phyloP scores from a whole-genome alignment of 2,113 vertebrate genomes.

The Paramisgurnus dabryanus region DNA sequence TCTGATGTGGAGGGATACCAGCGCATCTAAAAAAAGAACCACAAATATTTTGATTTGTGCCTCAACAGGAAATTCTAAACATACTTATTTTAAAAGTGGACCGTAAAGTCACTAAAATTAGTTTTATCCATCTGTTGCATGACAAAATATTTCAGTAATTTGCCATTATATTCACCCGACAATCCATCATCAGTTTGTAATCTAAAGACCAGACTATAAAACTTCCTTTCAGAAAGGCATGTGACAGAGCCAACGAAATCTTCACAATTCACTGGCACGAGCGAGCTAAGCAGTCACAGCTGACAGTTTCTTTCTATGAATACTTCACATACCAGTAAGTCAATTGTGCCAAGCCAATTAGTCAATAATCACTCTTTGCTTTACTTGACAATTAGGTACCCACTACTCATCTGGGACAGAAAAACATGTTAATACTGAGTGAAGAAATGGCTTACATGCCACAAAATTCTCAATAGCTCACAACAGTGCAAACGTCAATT shows the following conservation, averaged over 20 bases:
- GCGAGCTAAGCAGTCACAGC: background rate
- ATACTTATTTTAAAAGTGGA: no score
- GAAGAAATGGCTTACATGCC: background rate
- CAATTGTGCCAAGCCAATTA: background rate
- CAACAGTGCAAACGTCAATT: no score
- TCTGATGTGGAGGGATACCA: constrained; percentile 94
- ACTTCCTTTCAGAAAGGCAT: background rate
- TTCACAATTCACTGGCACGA: constrained; percentile 11
- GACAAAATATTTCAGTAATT: background rate
- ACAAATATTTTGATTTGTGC: background rate
- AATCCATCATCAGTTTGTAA: constrained; percentile 42
- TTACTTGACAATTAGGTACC: background rate
- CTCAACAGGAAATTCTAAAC: background rate
- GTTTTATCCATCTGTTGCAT: background rate
- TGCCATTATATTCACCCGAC: constrained; percentile 20
- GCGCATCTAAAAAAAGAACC: constrained; percentile 83
- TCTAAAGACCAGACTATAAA: background rate
- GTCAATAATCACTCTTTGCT: background rate
- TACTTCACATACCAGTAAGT: background rate
- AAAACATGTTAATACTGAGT: background rate
- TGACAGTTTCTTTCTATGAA: background rate
- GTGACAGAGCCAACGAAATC: background rate
- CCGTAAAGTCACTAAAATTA: no score
- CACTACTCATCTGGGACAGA: background rate
- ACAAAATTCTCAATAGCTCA: background rate